Conservation (phyloP, 1,140 invertebrate species). For the Sinonovacula constricta region DNA sequence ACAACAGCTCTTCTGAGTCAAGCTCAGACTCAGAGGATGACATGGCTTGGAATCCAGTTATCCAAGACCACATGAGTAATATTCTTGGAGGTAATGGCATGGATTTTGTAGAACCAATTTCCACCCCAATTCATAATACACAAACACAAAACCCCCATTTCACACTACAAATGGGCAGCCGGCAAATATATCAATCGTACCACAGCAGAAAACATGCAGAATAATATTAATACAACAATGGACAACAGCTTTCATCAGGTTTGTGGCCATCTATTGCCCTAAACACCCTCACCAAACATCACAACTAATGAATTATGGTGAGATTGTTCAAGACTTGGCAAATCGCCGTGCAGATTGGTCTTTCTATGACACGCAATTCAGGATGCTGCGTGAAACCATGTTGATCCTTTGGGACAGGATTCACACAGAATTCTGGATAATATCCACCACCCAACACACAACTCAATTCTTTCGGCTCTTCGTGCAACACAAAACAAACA, state of each 20-base stretch:
- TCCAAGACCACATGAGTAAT: no score
- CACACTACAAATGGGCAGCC: no score
- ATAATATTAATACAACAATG: conserved; percentile 7
- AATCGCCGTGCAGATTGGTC: neutral
- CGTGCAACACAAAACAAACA: no score
- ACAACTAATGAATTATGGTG: conserved; percentile 16
- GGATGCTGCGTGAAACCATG: neutral
- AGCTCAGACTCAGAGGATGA: no score
- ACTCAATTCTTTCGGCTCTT: neutral
- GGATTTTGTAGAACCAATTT: no score
- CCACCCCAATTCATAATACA: no score
- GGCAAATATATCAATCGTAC: no score
- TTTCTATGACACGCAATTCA: conserved; percentile 16
- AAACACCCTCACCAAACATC: conserved; percentile 8
- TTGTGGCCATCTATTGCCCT: neutral
- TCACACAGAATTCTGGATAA: neutral
- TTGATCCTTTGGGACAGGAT: neutral
- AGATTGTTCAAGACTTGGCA: conserved; percentile 17
- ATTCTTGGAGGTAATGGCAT: no score
- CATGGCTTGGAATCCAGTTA: no score
- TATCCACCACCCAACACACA: neutral
- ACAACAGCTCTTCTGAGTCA: no score
- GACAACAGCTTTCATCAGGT: conserved; percentile 8
- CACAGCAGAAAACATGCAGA: neutral
- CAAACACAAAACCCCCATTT: no score